Evolutionary conservation across 2,113 vertebrate genomes (phyloP), one percentile per base, ranked within the genome.

Genomic region (Brachyistius frenatus): DNA sequence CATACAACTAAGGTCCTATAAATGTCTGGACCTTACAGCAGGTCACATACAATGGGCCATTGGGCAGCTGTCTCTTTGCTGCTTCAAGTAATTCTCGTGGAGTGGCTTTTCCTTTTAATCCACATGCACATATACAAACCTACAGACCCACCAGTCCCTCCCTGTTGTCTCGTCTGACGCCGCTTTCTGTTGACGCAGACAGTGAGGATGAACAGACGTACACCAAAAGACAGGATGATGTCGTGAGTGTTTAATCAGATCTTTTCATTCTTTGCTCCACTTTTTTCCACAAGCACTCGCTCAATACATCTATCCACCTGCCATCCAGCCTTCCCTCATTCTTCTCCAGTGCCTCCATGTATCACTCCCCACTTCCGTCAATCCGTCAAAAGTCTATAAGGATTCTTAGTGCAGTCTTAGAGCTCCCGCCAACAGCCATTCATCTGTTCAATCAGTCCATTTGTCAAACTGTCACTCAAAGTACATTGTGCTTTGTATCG

Each of bases 391-490:
- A 79, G 33, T 70, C 69, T 31, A 23, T 62, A 35, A 36, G 54
- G 55, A 83, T 54, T 63, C 67, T 53, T 54, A 54, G 60, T 2
- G 7, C 35, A 5, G 44, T 61, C 53, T 68, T 47, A 44, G 30
- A 68, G 66, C 61, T 39, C 66, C 36, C 10, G 35, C 62, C 63
- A 65, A 53, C 67, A 77, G 60, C 66, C 36, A 70, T 85, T 63
- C 77, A 63, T 87, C 76, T 60, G 30, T 62, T 78, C 66, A 35
- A 3, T 56, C 68, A 37, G 16, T 4, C 67, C 15, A 72, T 73
- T 74, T 8, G 23, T 86, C 88, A 79, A 49, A 35, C 52, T 37
- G 61, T 65, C 62, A 61, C 73, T 71, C 31, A 56, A 58, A 77
- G n/a, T 62, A 50, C 49, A 66, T 67, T 72, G 50, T 30, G 44